These are phyloP conservation scores for Abscondita cerata DNA, from an alignment of 2,888 invertebrate genomes.

Conservation along the genomic window DNA sequence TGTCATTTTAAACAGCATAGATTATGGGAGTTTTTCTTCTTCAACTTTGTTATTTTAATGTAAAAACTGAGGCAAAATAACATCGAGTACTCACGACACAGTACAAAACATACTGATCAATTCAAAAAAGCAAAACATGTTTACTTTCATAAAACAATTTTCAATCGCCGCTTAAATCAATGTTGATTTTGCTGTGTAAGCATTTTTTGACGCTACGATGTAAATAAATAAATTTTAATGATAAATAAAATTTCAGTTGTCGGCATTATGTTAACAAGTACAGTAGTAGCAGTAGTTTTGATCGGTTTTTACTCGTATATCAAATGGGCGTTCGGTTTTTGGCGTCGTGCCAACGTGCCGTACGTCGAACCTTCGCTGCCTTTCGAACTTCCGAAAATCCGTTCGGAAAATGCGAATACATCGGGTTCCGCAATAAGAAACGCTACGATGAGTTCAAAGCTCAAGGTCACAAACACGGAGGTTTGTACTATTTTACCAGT, in stretches of 20 bases:
- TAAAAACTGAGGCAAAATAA: constrained; percentile 57
- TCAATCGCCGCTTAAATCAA: too few relatives aligned
- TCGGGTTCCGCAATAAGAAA: background rate
- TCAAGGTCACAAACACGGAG: constrained; percentile 23
- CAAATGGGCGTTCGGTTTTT: constrained; percentile 39
- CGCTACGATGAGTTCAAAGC: constrained; percentile 16
- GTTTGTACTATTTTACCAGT: constrained; percentile 23
- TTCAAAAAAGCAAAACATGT: constrained; percentile 46
- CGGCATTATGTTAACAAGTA: too few relatives aligned
- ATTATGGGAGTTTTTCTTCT: too few relatives aligned
- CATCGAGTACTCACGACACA: constrained; percentile 60
- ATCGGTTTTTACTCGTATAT: background rate
- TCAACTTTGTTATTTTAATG: too few relatives aligned
- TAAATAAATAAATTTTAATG: too few relatives aligned
- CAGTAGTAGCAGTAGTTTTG: too few relatives aligned
- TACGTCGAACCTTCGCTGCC: constrained; percentile 45
- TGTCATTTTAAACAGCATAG: too few relatives aligned
- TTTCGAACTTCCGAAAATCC: constrained; percentile 43
- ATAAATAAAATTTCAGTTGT: too few relatives aligned
- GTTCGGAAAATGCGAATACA: constrained; percentile 15
- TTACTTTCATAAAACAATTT: background rate
- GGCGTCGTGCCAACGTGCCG: constrained; percentile 46
- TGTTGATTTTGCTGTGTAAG: too few relatives aligned
- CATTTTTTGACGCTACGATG: too few relatives aligned
- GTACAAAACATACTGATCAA: constrained; percentile 63